Percentiles rank a stretch among this genome's conserved stretches.
phyloP scores from a whole-genome alignment of 2,113 vertebrate species.

The Nesogale talazaci region DNA sequence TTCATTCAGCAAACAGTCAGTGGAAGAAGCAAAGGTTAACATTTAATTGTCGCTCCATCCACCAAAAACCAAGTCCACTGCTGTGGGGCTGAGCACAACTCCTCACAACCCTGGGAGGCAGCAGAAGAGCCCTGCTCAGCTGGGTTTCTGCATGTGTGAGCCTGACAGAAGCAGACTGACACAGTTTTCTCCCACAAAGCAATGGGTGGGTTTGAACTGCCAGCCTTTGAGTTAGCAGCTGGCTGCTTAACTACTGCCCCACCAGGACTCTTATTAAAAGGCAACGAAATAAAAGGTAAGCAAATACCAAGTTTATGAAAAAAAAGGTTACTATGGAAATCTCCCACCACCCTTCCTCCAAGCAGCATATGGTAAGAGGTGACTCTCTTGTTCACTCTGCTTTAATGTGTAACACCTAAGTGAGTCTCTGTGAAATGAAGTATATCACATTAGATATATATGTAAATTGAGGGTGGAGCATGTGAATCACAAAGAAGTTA shows the following conservation, averaged over 20 bases:
- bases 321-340: not conserved
- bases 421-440: conserved; percentile 52
- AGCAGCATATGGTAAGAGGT: not conserved
- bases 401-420: conserved; percentile 40
- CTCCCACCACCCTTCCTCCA: not conserved
- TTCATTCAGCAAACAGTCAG: conserved; percentile 54
- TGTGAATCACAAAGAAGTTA: conserved; percentile 68
- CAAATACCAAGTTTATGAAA: conserved; percentile 52
- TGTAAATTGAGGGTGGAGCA: conserved; percentile 52
- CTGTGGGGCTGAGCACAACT: too few relatives aligned
- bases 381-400: not conserved
- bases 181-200: too few relatives aligned
- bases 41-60: conserved; percentile 32
- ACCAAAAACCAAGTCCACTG: too few relatives aligned
- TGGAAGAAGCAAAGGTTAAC: conserved; percentile 26
- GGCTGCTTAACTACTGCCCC: too few relatives aligned
- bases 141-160: too few relatives aligned
- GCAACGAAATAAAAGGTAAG: conserved; percentile 7
- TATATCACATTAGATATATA: conserved; percentile 26
- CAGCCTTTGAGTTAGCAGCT: too few relatives aligned
- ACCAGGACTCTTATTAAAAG: too few relatives aligned
- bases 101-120: too few relatives aligned
- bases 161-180: too few relatives aligned
- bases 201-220: too few relatives aligned
- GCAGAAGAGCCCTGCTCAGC: too few relatives aligned